Conservation (phyloP, 2,113 vertebrate genomes). For the Sakesphorus luctuosus region DNA sequence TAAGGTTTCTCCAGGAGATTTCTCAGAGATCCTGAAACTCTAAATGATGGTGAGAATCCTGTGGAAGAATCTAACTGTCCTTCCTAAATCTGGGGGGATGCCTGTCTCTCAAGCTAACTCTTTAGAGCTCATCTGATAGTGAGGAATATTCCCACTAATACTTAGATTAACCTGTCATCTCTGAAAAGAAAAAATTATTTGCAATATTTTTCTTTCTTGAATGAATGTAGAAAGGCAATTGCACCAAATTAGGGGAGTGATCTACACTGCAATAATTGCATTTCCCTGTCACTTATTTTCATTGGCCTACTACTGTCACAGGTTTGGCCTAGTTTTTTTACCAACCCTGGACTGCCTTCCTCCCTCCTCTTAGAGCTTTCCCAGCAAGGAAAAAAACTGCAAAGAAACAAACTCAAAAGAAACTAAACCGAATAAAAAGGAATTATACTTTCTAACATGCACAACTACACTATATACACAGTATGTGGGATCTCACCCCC, state of each 20-base stretch:
- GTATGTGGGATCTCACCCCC: no score
- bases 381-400: no score
- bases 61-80: neutral
- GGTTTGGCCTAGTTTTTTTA: no score
- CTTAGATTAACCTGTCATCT: slow-evolving; percentile 7
- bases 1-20: neutral
- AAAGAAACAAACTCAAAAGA: no score
- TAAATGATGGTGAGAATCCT: neutral
- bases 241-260: slow-evolving; percentile 17
- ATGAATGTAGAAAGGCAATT: slow-evolving; percentile 1
- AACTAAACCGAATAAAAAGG: no score
- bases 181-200: slow-evolving; percentile 30
- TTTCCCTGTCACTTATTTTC: neutral
- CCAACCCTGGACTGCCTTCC: no score
- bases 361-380: no score
- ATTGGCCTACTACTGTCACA: neutral
- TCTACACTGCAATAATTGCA: neutral
- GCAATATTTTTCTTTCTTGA: slow-evolving; percentile 33
- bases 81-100: neutral
- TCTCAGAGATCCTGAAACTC: neutral
- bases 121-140: neutral
- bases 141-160: neutral
- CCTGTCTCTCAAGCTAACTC: neutral
- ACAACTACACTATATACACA: no score
- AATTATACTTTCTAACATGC: no score